phyloP scores from a whole-genome alignment of 1,140 invertebrate species.

The Diachasma alloeum region DNA sequence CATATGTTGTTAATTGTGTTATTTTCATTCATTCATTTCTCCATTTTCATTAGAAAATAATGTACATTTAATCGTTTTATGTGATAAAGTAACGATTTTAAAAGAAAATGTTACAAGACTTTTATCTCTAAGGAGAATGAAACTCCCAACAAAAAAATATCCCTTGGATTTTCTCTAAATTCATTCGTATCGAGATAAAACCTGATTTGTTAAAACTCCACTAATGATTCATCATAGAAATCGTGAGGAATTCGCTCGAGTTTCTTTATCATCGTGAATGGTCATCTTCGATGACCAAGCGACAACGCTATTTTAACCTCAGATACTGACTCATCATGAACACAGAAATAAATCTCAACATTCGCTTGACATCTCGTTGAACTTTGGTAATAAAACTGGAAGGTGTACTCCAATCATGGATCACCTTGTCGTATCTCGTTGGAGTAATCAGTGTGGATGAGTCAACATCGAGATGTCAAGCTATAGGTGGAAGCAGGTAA shows the following conservation, averaged over 20 bases:
- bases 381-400: neutral
- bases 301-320: neutral
- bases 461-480: neutral
- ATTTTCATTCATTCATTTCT: no score
- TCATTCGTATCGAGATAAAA: no score
- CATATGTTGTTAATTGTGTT: no score
- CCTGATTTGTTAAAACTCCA: no score
- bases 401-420: neutral
- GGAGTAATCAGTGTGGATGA: slow-evolving; percentile 8
- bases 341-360: neutral
- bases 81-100: no score
- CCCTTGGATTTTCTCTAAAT: no score
- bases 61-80: no score
- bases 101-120: no score
- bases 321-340: neutral
- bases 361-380: neutral
- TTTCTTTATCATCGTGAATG: neutral
- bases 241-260: neutral
- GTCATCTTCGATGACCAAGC: neutral
- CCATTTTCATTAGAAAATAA: no score
- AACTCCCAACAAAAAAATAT: no score
- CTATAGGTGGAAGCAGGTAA: neutral
- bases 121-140: no score
- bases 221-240: neutral
- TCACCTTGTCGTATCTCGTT: slow-evolving; percentile 15